Evolutionary conservation across 2,888 invertebrate genomes (phyloP), one percentile per base, ranked within the genome.

Genomic region (Acholoe squamosa): DNA sequence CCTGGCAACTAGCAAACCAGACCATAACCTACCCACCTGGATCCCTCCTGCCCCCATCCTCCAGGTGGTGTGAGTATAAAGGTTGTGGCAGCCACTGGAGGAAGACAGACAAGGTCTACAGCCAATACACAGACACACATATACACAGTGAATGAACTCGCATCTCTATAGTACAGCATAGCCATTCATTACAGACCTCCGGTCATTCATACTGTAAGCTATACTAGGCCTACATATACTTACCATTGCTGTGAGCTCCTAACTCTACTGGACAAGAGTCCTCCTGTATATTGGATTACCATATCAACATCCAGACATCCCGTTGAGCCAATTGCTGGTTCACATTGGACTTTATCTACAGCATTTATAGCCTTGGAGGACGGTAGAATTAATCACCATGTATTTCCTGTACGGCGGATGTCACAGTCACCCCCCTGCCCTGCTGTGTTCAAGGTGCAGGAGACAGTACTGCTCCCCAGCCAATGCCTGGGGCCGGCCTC

Each of bases 401-500:
- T 86, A 86, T 54, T 86, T 86, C 56, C 86, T 86, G 56, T 86
- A 86, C 86, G 86, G 86, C 52, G 86, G 86, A 3, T 86, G 86
- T 28, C 86, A 86, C 86, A 28, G 56, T 28, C 86, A 86, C 86
- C 86, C 86, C 14, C 86, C 86, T 22, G 86, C 86, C 86, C 56
- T 86, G 52, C 86, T 86, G 3, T 86, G 86, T 54, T 86, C 86
- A 25, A n/a, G 52, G 31, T 86, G 86, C 86, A 22, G 86, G 0
- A 25, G 86, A 7, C 86, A 86, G 19, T 86, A 86, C 86, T 86
- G 86, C 56, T 86, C 86, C 5, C 86, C 86, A 28, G 86, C 86
- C 86, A 52, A 86, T 31, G 86, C 86, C 31, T 86, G 86, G 86
- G 86, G 86, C 5, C n/a, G 51, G n/a, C 52, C 86, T 31, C 86